phyloP scores from a whole-genome alignment of 2,113 vertebrate genomes.

The Nerophis lumbriciformis region DNA sequence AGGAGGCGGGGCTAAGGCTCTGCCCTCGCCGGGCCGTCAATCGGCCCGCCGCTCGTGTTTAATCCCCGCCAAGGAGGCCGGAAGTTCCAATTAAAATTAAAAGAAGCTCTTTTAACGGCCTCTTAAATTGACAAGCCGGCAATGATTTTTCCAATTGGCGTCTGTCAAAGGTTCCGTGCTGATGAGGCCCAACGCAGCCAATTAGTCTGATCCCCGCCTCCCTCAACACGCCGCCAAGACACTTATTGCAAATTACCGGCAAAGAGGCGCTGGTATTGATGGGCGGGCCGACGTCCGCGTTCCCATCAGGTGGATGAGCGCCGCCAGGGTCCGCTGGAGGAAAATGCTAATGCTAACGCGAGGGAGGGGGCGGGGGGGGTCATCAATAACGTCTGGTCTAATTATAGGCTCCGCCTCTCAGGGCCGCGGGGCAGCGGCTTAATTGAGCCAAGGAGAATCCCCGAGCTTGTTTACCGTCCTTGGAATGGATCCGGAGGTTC shows the following conservation, averaged over 20 bases:
- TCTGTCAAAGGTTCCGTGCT: constrained; percentile 98
- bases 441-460: constrained; percentile 62
- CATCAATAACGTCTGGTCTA: constrained; percentile 81
- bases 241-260: constrained; percentile 99
- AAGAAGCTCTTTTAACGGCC: constrained; percentile 94
- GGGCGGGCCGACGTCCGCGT: constrained; percentile 79
- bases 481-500: constrained; percentile 64
- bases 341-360: constrained; percentile 80
- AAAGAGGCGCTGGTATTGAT: constrained; percentile 96
- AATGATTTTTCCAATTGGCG: constrained; percentile 99
- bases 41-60: constrained; percentile 68
- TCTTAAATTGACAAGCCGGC: constrained; percentile 99
- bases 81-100: constrained; percentile 96
- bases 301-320: constrained; percentile 83
- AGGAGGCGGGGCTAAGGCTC: constrained; percentile 53
- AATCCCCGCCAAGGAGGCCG: constrained; percentile 70
- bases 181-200: constrained; percentile 99
- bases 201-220: constrained; percentile 97
- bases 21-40: constrained; percentile 63
- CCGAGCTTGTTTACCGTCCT: constrained; percentile 67
- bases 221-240: constrained; percentile 88
- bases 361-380: constrained; percentile 63
- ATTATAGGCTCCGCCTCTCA: constrained; percentile 67
- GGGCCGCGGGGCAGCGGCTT: constrained; percentile 55
- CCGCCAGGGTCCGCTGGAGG: constrained; percentile 73